phyloP scores from a whole-genome alignment of 2,888 invertebrate genomes.

The Philaethria dido region DNA sequence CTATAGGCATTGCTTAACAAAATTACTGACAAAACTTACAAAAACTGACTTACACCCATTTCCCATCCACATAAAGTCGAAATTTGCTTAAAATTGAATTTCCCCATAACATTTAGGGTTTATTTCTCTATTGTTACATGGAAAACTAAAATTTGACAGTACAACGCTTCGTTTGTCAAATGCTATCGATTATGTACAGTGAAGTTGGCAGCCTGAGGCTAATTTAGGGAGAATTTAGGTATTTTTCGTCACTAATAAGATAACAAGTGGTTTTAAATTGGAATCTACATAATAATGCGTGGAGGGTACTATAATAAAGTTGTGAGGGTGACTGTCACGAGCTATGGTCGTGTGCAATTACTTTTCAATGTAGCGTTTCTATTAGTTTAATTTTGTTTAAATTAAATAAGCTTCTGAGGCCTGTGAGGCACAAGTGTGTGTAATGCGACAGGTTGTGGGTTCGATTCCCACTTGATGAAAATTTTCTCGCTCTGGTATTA shows the following conservation, averaged over 20 bases:
- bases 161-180: constrained; percentile 84
- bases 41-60: constrained; percentile 17
- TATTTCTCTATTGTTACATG: constrained; percentile 62
- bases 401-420: constrained; percentile 23
- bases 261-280: constrained; percentile 84
- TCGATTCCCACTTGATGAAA: no score
- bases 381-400: constrained; percentile 27
- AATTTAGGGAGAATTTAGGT: constrained; percentile 74
- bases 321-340: constrained; percentile 50
- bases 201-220: constrained; percentile 75
- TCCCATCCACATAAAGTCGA: constrained; percentile 40
- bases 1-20: constrained; percentile 50
- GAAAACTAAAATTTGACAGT: constrained; percentile 82
- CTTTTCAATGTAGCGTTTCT: constrained; percentile 28
- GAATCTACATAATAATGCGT: constrained; percentile 81
- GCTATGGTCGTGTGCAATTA: constrained; percentile 28
- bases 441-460: no score
- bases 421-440: no score
- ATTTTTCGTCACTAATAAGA: constrained; percentile 82
- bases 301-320: constrained; percentile 60
- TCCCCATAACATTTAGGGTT: constrained; percentile 40
- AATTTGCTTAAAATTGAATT: constrained; percentile 33
- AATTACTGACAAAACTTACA: constrained; percentile 35
- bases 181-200: constrained; percentile 78
- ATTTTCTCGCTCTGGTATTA: no score